A percentile compares a stretch with the other conserved stretches of the same genome.
These are phyloP conservation scores for Andrena haemorrhoa DNA, from an alignment of 2,888 invertebrate species.

Conservation along the genomic window DNA sequence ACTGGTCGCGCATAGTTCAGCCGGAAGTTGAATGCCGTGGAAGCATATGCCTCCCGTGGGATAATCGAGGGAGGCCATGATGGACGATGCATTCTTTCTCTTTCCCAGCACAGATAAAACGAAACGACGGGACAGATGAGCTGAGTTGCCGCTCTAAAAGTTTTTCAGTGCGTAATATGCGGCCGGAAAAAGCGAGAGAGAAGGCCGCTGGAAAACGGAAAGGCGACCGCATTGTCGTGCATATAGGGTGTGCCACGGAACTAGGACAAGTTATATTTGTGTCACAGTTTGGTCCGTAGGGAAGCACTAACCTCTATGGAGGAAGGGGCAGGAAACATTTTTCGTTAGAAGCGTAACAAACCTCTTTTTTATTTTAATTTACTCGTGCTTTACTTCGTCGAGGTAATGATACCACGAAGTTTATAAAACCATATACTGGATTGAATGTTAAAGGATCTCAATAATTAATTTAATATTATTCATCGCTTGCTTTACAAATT, in stretches of 20 bases:
- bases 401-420: not conserved
- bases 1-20: slow-evolving; percentile 32
- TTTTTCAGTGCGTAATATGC: slow-evolving; percentile 67
- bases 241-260: slow-evolving; percentile 48
- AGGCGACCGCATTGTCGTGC: slow-evolving; percentile 52
- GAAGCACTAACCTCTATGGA: slow-evolving; percentile 13
- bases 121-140: slow-evolving; percentile 64
- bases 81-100: slow-evolving; percentile 69
- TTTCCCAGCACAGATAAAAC: slow-evolving; percentile 63
- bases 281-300: slow-evolving; percentile 49
- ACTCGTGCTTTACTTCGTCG: not conserved
- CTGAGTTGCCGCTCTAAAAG: slow-evolving; percentile 60
- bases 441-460: not conserved
- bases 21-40: slow-evolving; percentile 48
- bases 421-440: not conserved
- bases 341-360: not conserved
- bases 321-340: slow-evolving; percentile 38
- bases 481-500: not conserved
- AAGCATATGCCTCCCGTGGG: slow-evolving; percentile 63
- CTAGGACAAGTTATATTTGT: slow-evolving; percentile 52
- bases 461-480: not conserved
- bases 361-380: slow-evolving; percentile 14
- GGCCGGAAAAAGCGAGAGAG: slow-evolving; percentile 38
- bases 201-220: slow-evolving; percentile 44
- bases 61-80: slow-evolving; percentile 73